Percentiles rank a stretch among this genome's conserved stretches.
Conservation (phyloP, 2,888 invertebrate genomes). For the Apomyelois bistriatella region DNA sequence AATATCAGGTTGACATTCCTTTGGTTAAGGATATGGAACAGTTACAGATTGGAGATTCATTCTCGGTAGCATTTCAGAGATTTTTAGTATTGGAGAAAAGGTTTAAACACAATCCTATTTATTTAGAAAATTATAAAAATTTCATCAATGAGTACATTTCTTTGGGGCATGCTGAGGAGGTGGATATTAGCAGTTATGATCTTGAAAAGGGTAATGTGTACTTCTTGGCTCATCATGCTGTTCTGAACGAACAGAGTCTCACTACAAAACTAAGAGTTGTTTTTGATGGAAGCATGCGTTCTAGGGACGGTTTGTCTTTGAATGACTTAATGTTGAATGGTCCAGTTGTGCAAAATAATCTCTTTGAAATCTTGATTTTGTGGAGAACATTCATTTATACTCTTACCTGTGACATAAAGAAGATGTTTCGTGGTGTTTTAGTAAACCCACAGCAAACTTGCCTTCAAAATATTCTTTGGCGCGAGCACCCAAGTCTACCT, state of each 20-base stretch:
- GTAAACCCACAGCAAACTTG: no score
- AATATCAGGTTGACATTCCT: not conserved
- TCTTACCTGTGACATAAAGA: no score
- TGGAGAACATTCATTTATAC: no score
- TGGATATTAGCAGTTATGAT: constrained; percentile 2
- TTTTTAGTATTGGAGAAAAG: not conserved
- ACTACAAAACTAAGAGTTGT: constrained; percentile 30
- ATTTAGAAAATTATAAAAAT: constrained; percentile 10
- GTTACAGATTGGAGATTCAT: not conserved
- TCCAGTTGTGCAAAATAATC: no score
- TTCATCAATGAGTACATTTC: constrained; percentile 19
- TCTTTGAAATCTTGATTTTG: no score
- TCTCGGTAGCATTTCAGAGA: not conserved
- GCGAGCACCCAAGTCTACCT: no score
- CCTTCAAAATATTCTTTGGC: no score
- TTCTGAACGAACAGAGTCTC: constrained; percentile 20
- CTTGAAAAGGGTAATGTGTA: constrained; percentile 19
- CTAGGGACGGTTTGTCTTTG: no score
- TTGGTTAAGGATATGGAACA: not conserved
- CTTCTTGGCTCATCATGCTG: constrained; percentile 30
- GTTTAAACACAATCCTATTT: no score
- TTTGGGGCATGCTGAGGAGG: constrained; percentile 16
- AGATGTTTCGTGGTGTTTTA: no score
- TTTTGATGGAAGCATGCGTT: constrained; percentile 25
- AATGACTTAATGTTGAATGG: no score